Evolutionary conservation across 2,113 vertebrate species (phyloP), one percentile per base, ranked within the genome.

Genomic region (Suncus etruscus): DNA sequence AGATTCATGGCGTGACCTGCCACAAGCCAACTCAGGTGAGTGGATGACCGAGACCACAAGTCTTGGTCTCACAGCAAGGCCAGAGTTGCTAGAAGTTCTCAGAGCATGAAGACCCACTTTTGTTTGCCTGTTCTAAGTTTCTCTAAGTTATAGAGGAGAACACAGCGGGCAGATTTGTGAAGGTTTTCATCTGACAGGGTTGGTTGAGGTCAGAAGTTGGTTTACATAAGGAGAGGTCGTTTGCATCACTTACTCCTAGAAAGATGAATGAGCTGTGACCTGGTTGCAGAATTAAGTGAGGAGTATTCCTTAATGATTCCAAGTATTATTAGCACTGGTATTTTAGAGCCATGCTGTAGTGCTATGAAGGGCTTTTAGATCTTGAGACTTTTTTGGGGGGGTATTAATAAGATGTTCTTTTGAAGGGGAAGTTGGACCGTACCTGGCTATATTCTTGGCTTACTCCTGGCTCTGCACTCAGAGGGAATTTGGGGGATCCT

Each of bases 1-100:
- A 99, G 98, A 99, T 99, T 95, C 99, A 99, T 87, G 98, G 99
- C n/a, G 97, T 99, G 85, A 95, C 97, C 74, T 99, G 98, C 96
- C 98, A 96, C 98, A 99, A 98, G 96, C 98, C 99, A 0, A 98
- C 98, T 84, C 99, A 99, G 98, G 99, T 99, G 97, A 97, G 97
- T 97, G 68, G 68, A 1, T 3, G 11, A 0, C 29, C 4, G 8
- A 1, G 29, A 1, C 22, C 47, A 39, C 12, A 20, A 58, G 54
- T 58, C 54, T n/a, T n/a, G 39, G 39, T 39, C 39, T 39, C 39
- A 39, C 39, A 39, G 39, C 39, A 66, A 25, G 25, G 5, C 58
- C 58, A 61, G 4, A 16, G 54, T 16, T 54, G 54, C 54, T 54
- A 25, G 25, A 48, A 25, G 68, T 83, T 74, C 58, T 66, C 39